Base-by-base conservation (phyloP, 2,888 invertebrate species). In the Formica aserva region DNA sequence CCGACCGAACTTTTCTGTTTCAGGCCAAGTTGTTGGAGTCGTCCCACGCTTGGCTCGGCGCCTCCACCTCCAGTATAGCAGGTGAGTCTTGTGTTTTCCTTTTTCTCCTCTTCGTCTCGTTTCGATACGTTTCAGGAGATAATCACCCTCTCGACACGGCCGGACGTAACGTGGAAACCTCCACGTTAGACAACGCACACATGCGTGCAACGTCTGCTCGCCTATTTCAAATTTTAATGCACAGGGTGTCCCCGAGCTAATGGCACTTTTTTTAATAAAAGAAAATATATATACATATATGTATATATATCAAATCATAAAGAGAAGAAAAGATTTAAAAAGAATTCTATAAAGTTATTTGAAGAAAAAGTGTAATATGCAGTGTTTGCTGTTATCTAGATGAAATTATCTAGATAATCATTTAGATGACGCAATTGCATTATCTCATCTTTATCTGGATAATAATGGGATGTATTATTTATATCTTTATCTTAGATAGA, bases 21-120 rank as follows among this genome's bases (percentile, higher is more conserved):
- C 97, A 98, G 98, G 98, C 98, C 93, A 98, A 98, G 96, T 96
- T 98, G 96, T 96, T 98, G 95, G 98, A 98, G 95, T 98, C 97
- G 91, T 98, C 98, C 90, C 98, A 98, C 95, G 97, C 98, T 94
- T 98, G 98, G 98, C 97, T 98, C 95, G 98, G 98, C 91, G 97
- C 98, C 92, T 97, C 98, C 90, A 98, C 98, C 86, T 98, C 98
- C 86, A 97, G 98, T 93, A 97, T 98, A 95, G 97, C 98, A 97
- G 98, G 98, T 98, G 97, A 97, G 97, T 97, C 45, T 41, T 60
- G 45, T 32, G 32, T 32, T 77, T 78, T 63, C 77, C 74, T 77
- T 82, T 74, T 76, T 83, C 77, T 75, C 65, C 38, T 57, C 32
- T 72, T 65, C 69, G 48, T 75, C 52, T 83, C 78, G 71, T 69